Evolutionary conservation across 2,113 vertebrate species (phyloP).

Genomic region (Elgaria multicarinata): DNA sequence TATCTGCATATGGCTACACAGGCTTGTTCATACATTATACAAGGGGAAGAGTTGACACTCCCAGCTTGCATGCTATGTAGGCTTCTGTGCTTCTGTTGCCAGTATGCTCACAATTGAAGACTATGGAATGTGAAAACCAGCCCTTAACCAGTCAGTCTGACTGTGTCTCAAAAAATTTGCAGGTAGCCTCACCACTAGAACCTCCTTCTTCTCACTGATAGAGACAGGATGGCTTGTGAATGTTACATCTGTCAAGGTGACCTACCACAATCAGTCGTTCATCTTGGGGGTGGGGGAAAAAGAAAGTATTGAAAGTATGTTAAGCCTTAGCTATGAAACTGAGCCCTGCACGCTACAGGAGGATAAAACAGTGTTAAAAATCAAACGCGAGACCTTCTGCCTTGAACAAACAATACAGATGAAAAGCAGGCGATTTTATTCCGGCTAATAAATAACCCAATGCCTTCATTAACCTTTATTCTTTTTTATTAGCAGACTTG

Average conservation of each 20-base stretch:
- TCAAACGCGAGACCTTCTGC: constrained; percentile 63
- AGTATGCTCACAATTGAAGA: not conserved
- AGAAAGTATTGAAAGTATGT: constrained; percentile 25
- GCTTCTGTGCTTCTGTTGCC: not conserved
- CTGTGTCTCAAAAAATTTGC: not conserved
- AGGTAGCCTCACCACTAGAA: not conserved
- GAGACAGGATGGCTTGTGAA: not conserved
- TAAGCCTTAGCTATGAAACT: constrained; percentile 32
- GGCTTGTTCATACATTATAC: not conserved
- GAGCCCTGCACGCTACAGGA: constrained; percentile 51
- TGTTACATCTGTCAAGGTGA: constrained; percentile 11
- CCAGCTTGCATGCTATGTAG: not conserved
- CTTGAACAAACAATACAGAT: constrained; percentile 63
- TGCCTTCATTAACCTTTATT: constrained; percentile 88
- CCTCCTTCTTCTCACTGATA: not conserved
- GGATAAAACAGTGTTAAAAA: constrained; percentile 62
- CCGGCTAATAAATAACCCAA: constrained; percentile 68
- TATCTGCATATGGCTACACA: not conserved
- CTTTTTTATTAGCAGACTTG: constrained; percentile 77
- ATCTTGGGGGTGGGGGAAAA: not conserved
- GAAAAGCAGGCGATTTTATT: constrained; percentile 67
- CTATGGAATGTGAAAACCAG: not conserved
- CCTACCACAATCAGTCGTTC: constrained; percentile 1
- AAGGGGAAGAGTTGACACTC: not conserved
- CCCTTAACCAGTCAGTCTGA: not conserved